Percentiles rank a stretch among this genome's conserved stretches.
phyloP scores from a whole-genome alignment of 2,113 vertebrate species.

The Semicossyphus pulcher region DNA sequence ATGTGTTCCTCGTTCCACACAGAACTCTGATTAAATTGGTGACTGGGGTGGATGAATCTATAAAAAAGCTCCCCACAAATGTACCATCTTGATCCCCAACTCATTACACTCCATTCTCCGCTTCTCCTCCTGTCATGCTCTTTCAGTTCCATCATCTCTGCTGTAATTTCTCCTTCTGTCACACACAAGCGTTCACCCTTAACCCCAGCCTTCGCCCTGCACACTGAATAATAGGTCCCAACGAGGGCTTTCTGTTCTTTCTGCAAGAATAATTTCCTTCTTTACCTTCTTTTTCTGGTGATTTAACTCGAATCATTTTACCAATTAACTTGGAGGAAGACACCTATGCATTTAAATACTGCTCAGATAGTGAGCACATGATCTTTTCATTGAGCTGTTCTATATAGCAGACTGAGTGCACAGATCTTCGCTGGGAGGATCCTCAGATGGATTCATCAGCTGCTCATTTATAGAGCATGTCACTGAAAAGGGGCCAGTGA shows the following conservation, averaged over 20 bases:
- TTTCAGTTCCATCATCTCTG: neutral
- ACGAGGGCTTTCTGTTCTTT: neutral
- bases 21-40: conserved; percentile 6
- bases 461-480: neutral
- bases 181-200: conserved; percentile 16
- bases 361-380: too few relatives aligned
- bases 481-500: neutral
- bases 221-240: conserved; percentile 45
- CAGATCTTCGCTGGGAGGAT: neutral
- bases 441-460: neutral
- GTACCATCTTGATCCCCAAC: neutral
- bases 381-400: neutral
- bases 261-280: conserved; percentile 3
- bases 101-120: neutral
- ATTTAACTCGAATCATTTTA: conserved; percentile 37
- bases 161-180: conserved; percentile 11
- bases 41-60: neutral
- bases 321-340: conserved; percentile 4
- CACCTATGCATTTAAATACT: neutral
- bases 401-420: neutral
- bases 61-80: neutral
- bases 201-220: neutral
- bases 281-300: neutral
- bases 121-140: neutral
- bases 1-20: neutral